Evolutionary conservation across 2,797 vertebrate species (phyloP), one percentile per base, ranked within the genome.

Genomic region (Platalea minor): DNA sequence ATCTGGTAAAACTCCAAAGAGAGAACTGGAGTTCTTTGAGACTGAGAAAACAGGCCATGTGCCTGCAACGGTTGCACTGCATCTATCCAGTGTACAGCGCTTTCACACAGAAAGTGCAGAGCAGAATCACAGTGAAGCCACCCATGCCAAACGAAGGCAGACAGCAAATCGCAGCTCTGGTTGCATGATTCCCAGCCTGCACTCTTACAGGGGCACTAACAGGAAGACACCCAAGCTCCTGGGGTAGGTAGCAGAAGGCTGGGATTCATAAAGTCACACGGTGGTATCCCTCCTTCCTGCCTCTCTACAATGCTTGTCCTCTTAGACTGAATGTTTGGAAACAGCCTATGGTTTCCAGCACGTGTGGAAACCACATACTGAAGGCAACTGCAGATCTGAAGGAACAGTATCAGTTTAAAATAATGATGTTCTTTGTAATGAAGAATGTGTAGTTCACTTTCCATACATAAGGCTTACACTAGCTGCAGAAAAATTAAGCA

Each of bases 31-130:
- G 11, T 9, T 57, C 26, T 78, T 70, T 76, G 61, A 78, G 35
- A 20, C 0, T 43, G 26, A 81, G 41, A n/a, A 90, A 81, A 45
- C 0, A 2, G 43, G 8, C 21, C 15, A 15, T 10, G 26, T 2
- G 4, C 20, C 35, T 80, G 24, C 4, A 0, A 25, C 10, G 11
- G 17, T 17, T 64, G 31, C 6, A 0, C 29, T 57, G 56, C 53
- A 46, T 7, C 13, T 59, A 29, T 8, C 7, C 43, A 12, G 19
- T 29, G 43, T 56, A 48, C 11, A 74, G 24, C 1, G 0, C 7
- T 56, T 74, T 46, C n/a, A 50, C 3, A 3, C 11, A 87, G 28
- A 65, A 87, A 53, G 39, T 11, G 26, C 60, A 72, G 41, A 33
- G 39, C 23, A 46, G 29, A 87, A 12, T 10, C 12, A 51, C 21